A percentile compares a stretch with the other conserved stretches of the same genome.
phyloP scores from a whole-genome alignment of 2,797 vertebrate genomes.

The Sebastes oblongus region DNA sequence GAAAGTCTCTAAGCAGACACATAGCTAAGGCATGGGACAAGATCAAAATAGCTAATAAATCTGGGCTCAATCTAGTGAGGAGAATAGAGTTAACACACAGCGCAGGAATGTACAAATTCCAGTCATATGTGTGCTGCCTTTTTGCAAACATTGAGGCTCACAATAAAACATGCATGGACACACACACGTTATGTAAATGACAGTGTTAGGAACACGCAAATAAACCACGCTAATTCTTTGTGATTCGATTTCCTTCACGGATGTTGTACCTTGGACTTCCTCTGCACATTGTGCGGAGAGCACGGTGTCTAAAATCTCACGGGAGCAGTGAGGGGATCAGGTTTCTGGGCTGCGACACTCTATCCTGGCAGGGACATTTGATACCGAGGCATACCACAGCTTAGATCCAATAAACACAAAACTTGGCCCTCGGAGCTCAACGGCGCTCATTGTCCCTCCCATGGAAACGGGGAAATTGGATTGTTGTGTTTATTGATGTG shows the following conservation, averaged over 20 bases:
- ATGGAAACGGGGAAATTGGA: conserved; percentile 52
- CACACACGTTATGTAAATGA: neutral
- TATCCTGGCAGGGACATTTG: conserved; percentile 55
- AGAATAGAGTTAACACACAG: conserved; percentile 5
- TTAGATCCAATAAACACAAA: conserved; percentile 67
- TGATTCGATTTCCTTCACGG: conserved; percentile 54
- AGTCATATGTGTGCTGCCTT: neutral
- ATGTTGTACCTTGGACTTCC: conserved; percentile 62
- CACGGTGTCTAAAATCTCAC: conserved; percentile 28
- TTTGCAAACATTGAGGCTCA: neutral
- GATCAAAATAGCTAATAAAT: conserved; percentile 27
- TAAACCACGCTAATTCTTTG: conserved; percentile 51
- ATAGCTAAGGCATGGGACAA: conserved; percentile 6
- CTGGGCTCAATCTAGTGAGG: conserved; percentile 25
- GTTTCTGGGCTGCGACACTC: conserved; percentile 66
- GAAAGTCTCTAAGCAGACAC: conserved; percentile 44
- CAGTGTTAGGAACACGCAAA: conserved; percentile 36
- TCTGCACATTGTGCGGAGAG: conserved; percentile 13
- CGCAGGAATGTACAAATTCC: neutral
- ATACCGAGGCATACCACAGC: conserved; percentile 58
- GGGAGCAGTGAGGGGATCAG: conserved; percentile 50
- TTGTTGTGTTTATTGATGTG: conserved; percentile 66
- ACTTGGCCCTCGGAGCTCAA: conserved; percentile 39
- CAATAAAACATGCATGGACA: conserved; percentile 2
- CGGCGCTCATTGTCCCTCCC: conserved; percentile 45